Evolutionary conservation across 2,888 invertebrate genomes (phyloP), one percentile per base, ranked within the genome.

Genomic region (Uropetala carovei): DNA sequence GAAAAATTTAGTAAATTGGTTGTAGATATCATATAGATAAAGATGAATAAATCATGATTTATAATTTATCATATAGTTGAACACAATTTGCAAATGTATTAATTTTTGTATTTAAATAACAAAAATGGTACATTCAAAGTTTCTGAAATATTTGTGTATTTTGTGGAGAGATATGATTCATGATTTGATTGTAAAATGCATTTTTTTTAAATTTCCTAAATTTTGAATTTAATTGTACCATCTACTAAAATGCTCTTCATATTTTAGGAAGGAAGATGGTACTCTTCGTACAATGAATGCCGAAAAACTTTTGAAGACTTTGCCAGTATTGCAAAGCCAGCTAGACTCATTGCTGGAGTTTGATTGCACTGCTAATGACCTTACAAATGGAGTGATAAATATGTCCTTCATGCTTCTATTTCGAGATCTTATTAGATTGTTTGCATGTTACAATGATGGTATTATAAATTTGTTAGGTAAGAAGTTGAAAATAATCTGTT

Each of bases 391-490:
- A 93, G 99, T 99, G 94, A 99, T 99, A 95, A 99, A 99, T 95
- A 99, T 99, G 97, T 98, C 99, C 95, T 99, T 99, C 95, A 99
- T 99, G 98, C 96, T 99, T 94, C 97, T 99, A 93, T 99, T 99
- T 96, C 97, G 99, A 95, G 99, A 99, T 96, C 97, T 99, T 95
- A 99, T 99, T 95, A 97, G 99, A 93, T 96, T 99, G 94, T 99
- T 99, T 96, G 99, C 99, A 93, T 99, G 99, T 95, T 99, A 99
- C 96, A 99, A 99, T 95, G 99, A 99, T 95, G 99, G 99, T 94
- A 99, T 99, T 94, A 99, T 99, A 94, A 99, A 99, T 96, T 96
- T 99, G 94, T 96, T 99, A 96, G 97, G 97, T 97, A 95, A 95
- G 94, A 93, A 30, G 16, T 57, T 81, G 83, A 68, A 9, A 43